phyloP scores from a whole-genome alignment of 1,140 invertebrate genomes.

The Gonioctena quinquepunctata region DNA sequence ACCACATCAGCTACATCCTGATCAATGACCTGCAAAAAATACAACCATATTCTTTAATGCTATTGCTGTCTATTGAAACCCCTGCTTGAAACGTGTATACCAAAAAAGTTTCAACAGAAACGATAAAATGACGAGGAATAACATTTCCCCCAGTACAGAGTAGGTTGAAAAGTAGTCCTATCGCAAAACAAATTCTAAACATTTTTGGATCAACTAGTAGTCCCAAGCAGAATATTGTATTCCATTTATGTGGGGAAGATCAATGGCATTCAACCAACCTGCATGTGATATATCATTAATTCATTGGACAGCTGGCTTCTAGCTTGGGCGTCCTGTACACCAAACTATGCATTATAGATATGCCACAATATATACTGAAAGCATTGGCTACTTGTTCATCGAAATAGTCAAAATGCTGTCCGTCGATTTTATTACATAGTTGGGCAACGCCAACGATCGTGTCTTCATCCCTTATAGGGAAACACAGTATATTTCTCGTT shows the following conservation, averaged over 20 bases:
- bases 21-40: slow-evolving; percentile 59
- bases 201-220: no score
- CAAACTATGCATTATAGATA: slow-evolving; percentile 82
- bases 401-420: slow-evolving; percentile 76
- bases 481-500: slow-evolving; percentile 83
- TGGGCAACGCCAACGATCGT: slow-evolving; percentile 84
- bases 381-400: slow-evolving; percentile 83
- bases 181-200: no score
- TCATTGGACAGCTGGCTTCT: slow-evolving; percentile 79
- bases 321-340: slow-evolving; percentile 77
- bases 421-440: slow-evolving; percentile 81
- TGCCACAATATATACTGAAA: slow-evolving; percentile 84
- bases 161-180: no score
- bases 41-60: no score
- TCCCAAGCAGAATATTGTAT: no score
- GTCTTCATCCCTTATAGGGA: slow-evolving; percentile 81
- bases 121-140: no score
- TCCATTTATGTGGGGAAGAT: no score
- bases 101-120: no score
- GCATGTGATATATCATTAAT: slow-evolving; percentile 83
- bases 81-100: no score
- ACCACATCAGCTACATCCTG: slow-evolving; percentile 61
- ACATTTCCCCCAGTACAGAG: no score
- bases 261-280: slow-evolving; percentile 61
- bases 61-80: no score